These are phyloP conservation scores for Aphelocoma californica DNA, from an alignment of 2,797 vertebrate species.

Conservation along the genomic window DNA sequence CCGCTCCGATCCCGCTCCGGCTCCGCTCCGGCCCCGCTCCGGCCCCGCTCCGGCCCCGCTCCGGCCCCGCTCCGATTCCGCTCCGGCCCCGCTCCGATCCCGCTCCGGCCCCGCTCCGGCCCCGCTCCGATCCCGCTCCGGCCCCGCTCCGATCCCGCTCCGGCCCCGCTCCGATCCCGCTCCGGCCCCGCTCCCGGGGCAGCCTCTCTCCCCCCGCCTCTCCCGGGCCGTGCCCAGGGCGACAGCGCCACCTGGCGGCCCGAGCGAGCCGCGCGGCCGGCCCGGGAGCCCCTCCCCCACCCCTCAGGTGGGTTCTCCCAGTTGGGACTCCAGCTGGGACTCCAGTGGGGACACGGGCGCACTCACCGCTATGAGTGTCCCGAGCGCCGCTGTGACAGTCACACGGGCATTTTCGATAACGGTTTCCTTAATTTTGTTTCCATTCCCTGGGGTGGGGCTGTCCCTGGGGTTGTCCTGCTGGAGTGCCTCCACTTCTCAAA, in stretches of 20 bases:
- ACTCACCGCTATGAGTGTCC: rapidly evolving
- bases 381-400: not conserved
- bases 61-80: too few species aligned
- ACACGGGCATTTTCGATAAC: rapidly evolving
- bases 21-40: too few species aligned
- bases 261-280: not conserved
- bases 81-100: too few species aligned
- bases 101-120: too few species aligned
- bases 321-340: not conserved
- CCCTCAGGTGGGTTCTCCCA: rapidly evolving
- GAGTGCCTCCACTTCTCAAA: not conserved
- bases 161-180: too few species aligned
- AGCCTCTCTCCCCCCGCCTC: rapidly evolving
- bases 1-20: too few species aligned
- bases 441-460: rapidly evolving
- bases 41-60: too few species aligned
- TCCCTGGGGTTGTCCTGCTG: too few species aligned
- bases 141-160: too few species aligned
- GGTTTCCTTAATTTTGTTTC: not conserved
- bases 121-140: too few species aligned
- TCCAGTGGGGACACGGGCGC: rapidly evolving
- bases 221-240: too few species aligned
- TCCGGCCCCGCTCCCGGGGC: too few species aligned
- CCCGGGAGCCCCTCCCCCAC: not conserved
- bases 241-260: slow-evolving; percentile 19